Conservation (phyloP, 2,113 vertebrate genomes). For the cattle (Bos taurus) region DNA sequence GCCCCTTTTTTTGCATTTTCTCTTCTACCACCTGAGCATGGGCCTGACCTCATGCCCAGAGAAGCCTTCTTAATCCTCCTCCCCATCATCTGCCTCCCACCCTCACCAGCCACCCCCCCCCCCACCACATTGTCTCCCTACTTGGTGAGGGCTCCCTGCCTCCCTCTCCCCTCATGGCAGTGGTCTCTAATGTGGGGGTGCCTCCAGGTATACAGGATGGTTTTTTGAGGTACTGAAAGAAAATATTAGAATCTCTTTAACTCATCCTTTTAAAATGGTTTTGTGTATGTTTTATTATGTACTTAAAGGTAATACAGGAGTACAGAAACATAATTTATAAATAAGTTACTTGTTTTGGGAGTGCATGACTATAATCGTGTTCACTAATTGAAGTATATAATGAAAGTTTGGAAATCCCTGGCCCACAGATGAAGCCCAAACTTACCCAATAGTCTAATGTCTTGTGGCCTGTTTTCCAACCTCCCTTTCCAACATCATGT, state of each 20-base stretch:
- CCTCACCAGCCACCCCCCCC: background rate
- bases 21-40: background rate
- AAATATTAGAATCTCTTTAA: background rate
- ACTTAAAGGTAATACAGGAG: background rate
- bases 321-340: background rate
- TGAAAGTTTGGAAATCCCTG: background rate
- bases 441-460: background rate
- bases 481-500: background rate
- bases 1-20: background rate
- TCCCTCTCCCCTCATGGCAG: background rate
- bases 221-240: background rate
- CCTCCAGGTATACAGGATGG: background rate
- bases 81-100: background rate
- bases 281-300: background rate
- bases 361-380: background rate
- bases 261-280: background rate
- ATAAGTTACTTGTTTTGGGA: background rate
- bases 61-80: background rate
- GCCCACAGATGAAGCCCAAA: background rate
- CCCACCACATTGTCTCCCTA: background rate
- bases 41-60: background rate
- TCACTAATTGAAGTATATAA: background rate
- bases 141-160: background rate
- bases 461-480: background rate
- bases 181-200: background rate